Evolutionary conservation across 92 coral and sea anemone species (phyloP).

Genomic region (Anthopleura xanthogrammica): DNA sequence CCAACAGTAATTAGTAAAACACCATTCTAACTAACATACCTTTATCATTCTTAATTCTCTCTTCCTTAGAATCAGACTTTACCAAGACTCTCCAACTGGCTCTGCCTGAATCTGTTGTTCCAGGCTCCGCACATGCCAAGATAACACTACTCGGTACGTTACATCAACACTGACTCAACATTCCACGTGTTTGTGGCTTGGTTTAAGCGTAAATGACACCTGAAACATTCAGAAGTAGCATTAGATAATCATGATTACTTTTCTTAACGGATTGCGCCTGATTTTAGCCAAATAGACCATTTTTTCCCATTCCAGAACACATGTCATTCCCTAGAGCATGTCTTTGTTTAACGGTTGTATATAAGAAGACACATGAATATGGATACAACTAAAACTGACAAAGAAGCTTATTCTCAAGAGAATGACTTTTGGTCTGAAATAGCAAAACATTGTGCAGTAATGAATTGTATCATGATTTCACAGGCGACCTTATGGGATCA

Average conservation of each 20-base stretch:
- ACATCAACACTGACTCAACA: neutral
- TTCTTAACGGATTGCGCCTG: no score
- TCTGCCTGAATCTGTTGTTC: constrained; percentile 61
- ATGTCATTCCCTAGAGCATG: no score
- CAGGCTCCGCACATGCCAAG: constrained; percentile 77
- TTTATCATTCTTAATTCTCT: neutral
- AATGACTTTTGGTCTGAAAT: neutral
- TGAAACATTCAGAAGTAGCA: no score
- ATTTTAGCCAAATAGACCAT: no score
- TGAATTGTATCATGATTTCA: neutral
- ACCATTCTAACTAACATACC: neutral
- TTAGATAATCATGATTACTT: no score
- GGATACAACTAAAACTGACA: no score
- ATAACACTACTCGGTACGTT: constrained; percentile 77
- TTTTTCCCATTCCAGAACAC: no score
- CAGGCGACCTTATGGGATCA: constrained; percentile 87
- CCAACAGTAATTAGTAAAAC: neutral
- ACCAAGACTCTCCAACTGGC: constrained; percentile 63
- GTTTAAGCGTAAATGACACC: no score
- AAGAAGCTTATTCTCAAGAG: no score
- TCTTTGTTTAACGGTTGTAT: no score
- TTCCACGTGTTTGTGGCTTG: neutral
- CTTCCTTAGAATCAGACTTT: constrained; percentile 53
- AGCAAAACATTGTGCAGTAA: neutral
- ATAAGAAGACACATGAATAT: no score